phyloP scores from a whole-genome alignment of 2,797 vertebrate species.

The Prunella strophiata region DNA sequence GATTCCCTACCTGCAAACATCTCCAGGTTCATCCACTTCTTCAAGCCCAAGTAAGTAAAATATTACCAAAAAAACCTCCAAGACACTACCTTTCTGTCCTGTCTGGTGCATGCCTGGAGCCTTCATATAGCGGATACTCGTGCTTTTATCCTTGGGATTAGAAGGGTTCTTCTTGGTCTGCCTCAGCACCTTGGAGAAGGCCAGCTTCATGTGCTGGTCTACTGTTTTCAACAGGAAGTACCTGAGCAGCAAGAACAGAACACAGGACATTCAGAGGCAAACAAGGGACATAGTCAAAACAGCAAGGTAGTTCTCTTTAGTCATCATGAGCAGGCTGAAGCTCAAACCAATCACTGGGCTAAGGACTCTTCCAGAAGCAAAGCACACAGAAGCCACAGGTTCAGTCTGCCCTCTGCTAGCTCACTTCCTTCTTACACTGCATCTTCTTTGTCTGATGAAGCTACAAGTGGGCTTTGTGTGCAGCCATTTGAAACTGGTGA shows the following conservation, averaged over 20 bases:
- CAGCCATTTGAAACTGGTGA: background rate
- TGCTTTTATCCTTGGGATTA: constrained; percentile 98
- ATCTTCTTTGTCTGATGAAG: background rate
- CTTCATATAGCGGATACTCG: constrained; percentile 95
- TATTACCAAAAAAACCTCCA: background rate
- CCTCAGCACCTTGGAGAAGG: constrained; percentile 95
- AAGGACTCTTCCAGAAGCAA: background rate
- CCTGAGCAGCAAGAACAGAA: constrained; percentile 74
- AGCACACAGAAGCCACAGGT: background rate
- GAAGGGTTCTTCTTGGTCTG: constrained; percentile 97
- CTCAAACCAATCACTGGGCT: background rate
- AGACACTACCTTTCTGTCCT: constrained; percentile 91
- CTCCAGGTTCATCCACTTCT: constrained; percentile 8
- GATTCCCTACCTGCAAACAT: constrained; percentile 20
- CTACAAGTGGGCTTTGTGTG: background rate
- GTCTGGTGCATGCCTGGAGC: constrained; percentile 89
- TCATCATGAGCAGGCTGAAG: background rate
- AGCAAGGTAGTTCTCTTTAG: background rate
- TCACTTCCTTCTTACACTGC: background rate
- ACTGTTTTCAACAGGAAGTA: constrained; percentile 95
- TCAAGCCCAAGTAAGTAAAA: constrained; percentile 28
- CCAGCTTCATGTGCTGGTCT: constrained; percentile 95
- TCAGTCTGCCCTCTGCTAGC: background rate
- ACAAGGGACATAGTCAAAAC: background rate
- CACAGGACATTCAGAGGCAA: background rate